Percentiles rank a stretch among this genome's conserved stretches.
These are phyloP conservation scores for Lasioglossum pauxillum DNA, from an alignment of 2,888 invertebrate species.

Conservation along the genomic window DNA sequence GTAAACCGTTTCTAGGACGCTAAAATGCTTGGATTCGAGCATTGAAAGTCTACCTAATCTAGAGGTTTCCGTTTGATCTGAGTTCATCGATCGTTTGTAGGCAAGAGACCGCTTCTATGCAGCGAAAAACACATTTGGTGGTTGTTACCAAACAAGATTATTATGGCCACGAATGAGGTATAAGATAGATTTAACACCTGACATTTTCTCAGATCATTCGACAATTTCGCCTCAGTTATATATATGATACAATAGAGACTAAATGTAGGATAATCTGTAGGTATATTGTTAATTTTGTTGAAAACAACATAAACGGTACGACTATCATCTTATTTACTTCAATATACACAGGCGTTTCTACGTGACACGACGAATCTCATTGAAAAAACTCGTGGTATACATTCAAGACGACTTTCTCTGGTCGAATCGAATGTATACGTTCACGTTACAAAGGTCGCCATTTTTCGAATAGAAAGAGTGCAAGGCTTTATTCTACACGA, in stretches of 20 bases:
- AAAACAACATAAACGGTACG: not conserved
- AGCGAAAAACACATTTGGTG: constrained; percentile 7
- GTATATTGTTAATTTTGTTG: not conserved
- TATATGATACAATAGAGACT: not conserved
- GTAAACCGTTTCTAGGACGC: not conserved
- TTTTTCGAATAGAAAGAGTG: constrained; percentile 1
- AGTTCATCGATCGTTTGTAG: not conserved
- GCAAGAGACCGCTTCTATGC: constrained; percentile 5
- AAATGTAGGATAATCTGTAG: not conserved
- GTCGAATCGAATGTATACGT: not conserved
- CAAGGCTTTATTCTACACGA: not conserved
- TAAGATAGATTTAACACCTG: constrained; percentile 14
- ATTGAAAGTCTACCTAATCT: not conserved
- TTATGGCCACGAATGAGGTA: constrained; percentile 10
- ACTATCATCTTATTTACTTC: not conserved
- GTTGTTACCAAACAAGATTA: constrained; percentile 10
- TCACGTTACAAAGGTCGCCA: not conserved
- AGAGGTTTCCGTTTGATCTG: not conserved
- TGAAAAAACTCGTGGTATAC: not conserved
- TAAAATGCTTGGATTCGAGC: not conserved
- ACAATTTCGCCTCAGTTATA: not conserved
- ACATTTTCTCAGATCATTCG: constrained; percentile 12
- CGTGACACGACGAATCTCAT: not conserved
- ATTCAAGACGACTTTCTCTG: not conserved
- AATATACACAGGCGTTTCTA: not conserved